phyloP scores from a whole-genome alignment of 2,113 vertebrate genomes.

The Dasyornis broadbenti region DNA sequence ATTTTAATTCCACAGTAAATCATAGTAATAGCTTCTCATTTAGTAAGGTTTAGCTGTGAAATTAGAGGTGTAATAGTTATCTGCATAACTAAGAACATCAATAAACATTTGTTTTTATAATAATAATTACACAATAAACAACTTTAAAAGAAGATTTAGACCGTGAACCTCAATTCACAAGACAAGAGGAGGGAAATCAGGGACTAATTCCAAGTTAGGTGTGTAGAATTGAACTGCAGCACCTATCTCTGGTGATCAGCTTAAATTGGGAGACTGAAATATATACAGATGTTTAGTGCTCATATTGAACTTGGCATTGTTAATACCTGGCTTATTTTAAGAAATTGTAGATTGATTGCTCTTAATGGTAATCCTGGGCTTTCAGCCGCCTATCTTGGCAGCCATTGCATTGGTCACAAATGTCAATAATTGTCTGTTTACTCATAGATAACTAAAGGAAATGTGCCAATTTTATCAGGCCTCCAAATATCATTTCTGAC shows the following conservation, averaged over 20 bases:
- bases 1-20: conserved; percentile 38
- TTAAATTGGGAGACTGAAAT: not conserved
- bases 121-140: not conserved
- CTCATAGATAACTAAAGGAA: not conserved
- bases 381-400: not conserved
- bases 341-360: not conserved
- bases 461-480: not conserved
- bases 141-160: not conserved
- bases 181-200: not conserved
- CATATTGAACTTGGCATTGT: not conserved
- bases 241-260: not conserved
- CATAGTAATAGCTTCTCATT: not conserved
- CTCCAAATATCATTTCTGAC: not conserved
- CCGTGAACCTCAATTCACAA: not conserved
- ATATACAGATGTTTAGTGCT: not conserved
- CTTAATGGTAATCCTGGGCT: not conserved
- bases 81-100: conserved; percentile 1
- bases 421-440: not conserved
- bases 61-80: conserved; percentile 25
- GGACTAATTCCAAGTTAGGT: not conserved
- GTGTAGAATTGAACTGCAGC: not conserved
- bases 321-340: not conserved
- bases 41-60: conserved; percentile 35
- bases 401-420: not conserved
- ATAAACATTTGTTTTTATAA: conserved; percentile 5